Percentiles rank a stretch among this genome's conserved stretches.
Conservation (phyloP, 2,113 vertebrate species). For the Muscicapa adusta region DNA sequence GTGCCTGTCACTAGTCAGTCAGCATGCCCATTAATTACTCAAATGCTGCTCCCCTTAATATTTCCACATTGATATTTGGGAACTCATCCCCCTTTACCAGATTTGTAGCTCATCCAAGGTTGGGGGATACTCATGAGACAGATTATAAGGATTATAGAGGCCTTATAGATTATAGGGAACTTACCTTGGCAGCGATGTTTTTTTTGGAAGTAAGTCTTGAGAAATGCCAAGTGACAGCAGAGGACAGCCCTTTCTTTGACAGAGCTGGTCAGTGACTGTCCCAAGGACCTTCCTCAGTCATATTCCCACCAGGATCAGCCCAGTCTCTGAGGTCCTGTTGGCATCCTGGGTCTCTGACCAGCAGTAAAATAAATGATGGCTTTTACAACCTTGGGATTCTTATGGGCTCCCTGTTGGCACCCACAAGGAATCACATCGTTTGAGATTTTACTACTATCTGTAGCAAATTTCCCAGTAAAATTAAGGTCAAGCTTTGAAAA, state of each 20-base stretch:
- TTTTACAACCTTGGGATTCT: not conserved
- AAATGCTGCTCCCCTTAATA: not conserved
- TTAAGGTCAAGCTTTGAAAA: not conserved
- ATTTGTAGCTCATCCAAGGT: not conserved
- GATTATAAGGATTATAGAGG: not conserved
- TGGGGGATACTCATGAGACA: not conserved
- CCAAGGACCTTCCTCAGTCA: not conserved
- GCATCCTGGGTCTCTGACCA: not conserved
- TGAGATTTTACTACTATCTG: not conserved
- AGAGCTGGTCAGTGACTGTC: not conserved
- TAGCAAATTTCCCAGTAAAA: not conserved
- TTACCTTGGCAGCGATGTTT: rapidly evolving
- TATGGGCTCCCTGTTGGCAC: not conserved
- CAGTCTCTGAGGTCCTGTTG: not conserved
- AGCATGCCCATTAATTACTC: not conserved
- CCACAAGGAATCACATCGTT: not conserved
- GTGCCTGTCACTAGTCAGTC: not conserved
- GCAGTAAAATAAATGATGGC: not conserved
- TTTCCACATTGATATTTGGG: not conserved
- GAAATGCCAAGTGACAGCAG: not conserved
- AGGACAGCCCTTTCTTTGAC: not conserved
- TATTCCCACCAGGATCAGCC: not conserved
- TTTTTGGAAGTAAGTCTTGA: not conserved
- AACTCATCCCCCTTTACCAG: not conserved
- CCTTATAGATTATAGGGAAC: not conserved